A percentile compares a stretch with the other conserved stretches of the same genome.
Conservation (phyloP, 2,113 vertebrate species). For the Sander lucioperca region DNA sequence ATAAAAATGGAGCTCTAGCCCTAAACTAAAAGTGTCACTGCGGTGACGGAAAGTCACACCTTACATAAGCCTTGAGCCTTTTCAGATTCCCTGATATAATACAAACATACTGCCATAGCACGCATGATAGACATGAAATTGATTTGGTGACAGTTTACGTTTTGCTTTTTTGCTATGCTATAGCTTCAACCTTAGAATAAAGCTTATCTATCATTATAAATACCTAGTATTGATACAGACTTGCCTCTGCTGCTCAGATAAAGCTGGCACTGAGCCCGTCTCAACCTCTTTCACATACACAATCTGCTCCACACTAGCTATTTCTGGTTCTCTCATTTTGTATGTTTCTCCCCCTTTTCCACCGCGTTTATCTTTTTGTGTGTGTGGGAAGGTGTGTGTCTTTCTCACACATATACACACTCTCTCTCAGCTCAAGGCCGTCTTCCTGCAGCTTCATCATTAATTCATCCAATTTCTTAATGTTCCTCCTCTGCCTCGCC, state of each 20-base stretch:
- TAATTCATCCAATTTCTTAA: conserved; percentile 71
- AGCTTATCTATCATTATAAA: background rate
- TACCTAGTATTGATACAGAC: conserved; percentile 1
- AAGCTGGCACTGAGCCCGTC: conserved; percentile 35
- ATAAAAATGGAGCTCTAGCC: background rate
- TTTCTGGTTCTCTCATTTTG: conserved; percentile 44
- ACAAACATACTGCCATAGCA: background rate
- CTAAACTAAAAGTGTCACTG: conserved; percentile 15
- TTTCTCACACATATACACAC: background rate
- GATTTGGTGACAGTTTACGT: conserved; percentile 10
- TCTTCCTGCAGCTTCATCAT: conserved; percentile 66
- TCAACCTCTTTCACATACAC: conserved; percentile 27
- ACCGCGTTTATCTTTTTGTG: conserved; percentile 21
- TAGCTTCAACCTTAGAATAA: background rate
- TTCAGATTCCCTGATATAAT: background rate
- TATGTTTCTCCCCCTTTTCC: conserved; percentile 26
- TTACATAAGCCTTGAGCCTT: background rate
- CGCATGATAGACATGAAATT: background rate
- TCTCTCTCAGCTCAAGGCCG: conserved; percentile 44
- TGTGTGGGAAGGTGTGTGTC: conserved; percentile 10
- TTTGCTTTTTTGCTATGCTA: background rate
- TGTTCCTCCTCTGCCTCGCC: conserved; percentile 54
- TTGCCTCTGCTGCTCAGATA: background rate
- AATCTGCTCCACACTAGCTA: conserved; percentile 44
- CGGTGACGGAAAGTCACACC: conserved; percentile 21